Percentiles rank a stretch among this genome's conserved stretches.
phyloP scores from a whole-genome alignment of 2,888 invertebrate species.

The Epistrophe grossulariae region DNA sequence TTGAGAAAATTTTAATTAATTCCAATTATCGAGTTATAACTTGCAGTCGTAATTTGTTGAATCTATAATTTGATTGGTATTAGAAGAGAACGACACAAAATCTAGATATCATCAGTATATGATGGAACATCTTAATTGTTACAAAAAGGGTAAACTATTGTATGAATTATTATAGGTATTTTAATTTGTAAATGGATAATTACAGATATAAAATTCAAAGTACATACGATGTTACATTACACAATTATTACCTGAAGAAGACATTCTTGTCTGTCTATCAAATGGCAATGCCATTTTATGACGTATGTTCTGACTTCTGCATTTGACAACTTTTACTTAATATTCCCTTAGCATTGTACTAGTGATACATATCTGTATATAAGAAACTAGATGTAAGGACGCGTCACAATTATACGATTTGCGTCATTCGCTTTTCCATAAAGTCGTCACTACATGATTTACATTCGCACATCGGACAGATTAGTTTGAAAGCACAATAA shows the following conservation, averaged over 20 bases:
- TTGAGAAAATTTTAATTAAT: constrained; percentile 4
- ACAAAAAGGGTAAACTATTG: neutral
- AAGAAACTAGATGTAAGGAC: constrained; percentile 37
- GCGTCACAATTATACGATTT: constrained; percentile 36
- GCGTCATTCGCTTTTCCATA: constrained; percentile 55
- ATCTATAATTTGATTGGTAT: neutral
- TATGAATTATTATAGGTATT: neutral
- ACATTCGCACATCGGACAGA: constrained; percentile 48
- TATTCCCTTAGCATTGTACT: constrained; percentile 17
- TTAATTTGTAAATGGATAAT: too few species aligned
- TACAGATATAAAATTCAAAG: too few species aligned
- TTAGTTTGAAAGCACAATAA: constrained; percentile 49
- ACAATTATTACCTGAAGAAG: neutral
- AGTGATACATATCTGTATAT: constrained; percentile 27
- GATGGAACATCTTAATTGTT: too few species aligned
- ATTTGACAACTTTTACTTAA: constrained; percentile 6
- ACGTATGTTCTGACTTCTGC: neutral
- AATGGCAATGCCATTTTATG: neutral
- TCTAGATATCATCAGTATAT: too few species aligned
- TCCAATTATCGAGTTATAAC: neutral
- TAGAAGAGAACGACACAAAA: neutral
- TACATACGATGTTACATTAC: too few species aligned
- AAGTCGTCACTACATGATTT: constrained; percentile 41
- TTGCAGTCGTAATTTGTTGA: neutral
- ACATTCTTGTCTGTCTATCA: neutral